Base-by-base conservation (phyloP, 2,888 invertebrate genomes). In the Antheraea yamamai region DNA sequence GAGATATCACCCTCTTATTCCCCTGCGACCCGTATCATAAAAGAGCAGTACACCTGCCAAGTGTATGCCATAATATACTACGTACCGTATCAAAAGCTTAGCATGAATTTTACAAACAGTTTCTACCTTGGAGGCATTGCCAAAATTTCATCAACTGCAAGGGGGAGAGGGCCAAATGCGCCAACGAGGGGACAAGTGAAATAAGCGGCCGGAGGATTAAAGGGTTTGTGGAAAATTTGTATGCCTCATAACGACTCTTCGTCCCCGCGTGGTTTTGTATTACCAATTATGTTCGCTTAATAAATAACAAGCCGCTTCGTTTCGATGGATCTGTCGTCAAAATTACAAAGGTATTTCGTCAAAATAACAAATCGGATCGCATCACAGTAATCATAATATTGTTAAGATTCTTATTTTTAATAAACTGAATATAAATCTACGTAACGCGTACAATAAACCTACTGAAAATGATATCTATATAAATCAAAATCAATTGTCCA, bases 181-280 rank as follows among this genome's bases (percentile, higher is more conserved):
- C 81, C 86, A 89, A 90, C 88, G 91, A 92, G 93, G 94, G 94
- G 90, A 87, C 92, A 92, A 94, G 94, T 93, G 94, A 94, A 93
- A 94, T 92, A 93, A 93, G 90, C 90, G 90, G 88, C 90, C 90
- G 85, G 85, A 80, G 89, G 93, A 92, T 93, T 94, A 94, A 94
- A 94, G 94, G 94, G 94, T 94, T 94, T 91, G 91, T 77, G 89
- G 92, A 89, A 89, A 93, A 93, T 94, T 93, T 93, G 93, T 93
- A 90, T 89, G 90, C 91, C 86, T 91, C 90, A 91, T 91, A 92
- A 90, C 92, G 85, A 84, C 78, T 82, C 82, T 77, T 77, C 83
- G 83, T 89, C 92, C 90, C 91, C 83, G 82, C 88, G 89, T 88
- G 91, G 94, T 94, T 92, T 95, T 89, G 90, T 92, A 91, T 95